These are phyloP conservation scores for Emydura subglobosa DNA, from an alignment of 2,113 vertebrate genomes.

Conservation along the genomic window DNA sequence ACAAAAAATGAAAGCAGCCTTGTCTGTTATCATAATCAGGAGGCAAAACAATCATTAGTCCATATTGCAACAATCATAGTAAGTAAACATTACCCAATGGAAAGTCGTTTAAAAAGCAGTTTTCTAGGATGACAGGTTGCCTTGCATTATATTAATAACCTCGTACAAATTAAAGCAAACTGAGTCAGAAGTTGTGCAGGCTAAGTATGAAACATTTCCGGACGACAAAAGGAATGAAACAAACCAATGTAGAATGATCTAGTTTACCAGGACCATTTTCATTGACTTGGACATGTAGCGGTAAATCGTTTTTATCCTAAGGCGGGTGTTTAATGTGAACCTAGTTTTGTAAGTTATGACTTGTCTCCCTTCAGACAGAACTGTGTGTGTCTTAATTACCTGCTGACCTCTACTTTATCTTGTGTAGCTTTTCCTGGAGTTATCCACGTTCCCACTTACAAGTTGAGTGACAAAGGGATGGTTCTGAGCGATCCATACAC, in stretches of 20 bases:
- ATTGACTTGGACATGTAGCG: background rate
- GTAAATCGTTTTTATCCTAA: background rate
- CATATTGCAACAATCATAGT: background rate
- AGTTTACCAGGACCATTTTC: background rate
- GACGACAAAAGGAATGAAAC: background rate
- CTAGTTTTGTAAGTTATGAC: background rate
- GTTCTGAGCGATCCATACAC: background rate
- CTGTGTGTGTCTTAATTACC: background rate
- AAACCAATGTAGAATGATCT: background rate
- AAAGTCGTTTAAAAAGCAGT: background rate
- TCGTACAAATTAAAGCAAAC: background rate
- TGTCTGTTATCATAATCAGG: background rate
- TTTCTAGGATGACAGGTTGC: background rate
- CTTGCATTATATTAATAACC: background rate
- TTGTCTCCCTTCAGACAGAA: background rate
- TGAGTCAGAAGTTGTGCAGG: background rate
- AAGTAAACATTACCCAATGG: background rate
- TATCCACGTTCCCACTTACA: background rate
- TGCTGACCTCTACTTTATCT: background rate
- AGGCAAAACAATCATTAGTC: background rate
- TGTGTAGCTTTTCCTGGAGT: background rate
- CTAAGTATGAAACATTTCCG: background rate
- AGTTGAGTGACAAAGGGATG: background rate
- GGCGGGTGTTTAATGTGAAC: background rate
- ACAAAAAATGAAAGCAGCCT: background rate